Percentiles rank a stretch among this genome's conserved stretches.
These are phyloP conservation scores for Acipenser oxyrinchus DNA, from an alignment of 2,797 vertebrate genomes.

Conservation along the genomic window DNA sequence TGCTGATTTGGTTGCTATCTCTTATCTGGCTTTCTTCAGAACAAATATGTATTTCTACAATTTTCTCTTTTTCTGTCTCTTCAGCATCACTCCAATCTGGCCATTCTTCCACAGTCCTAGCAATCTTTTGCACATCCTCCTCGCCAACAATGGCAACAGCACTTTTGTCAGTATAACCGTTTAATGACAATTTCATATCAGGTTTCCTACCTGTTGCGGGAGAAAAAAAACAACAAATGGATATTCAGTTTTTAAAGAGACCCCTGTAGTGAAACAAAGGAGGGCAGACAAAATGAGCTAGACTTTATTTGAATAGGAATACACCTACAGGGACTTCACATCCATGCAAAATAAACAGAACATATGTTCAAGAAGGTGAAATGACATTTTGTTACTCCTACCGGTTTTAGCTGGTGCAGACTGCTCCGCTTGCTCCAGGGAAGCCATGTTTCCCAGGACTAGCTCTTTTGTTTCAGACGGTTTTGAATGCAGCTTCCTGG, in stretches of 20 bases:
- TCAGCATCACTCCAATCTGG: conserved; percentile 88
- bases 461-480: conserved; percentile 31
- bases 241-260: conserved; percentile 1
- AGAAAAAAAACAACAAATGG: conserved; percentile 18
- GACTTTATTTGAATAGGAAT: too few species aligned
- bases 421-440: conserved; percentile 27
- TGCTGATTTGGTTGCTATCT: neutral
- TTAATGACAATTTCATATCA: conserved; percentile 46
- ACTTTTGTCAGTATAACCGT: conserved; percentile 42
- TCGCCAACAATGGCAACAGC: conserved; percentile 10
- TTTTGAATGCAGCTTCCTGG: conserved; percentile 48
- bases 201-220: conserved; percentile 31
- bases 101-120: conserved; percentile 71
- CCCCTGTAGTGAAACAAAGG: too few species aligned
- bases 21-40: conserved; percentile 23
- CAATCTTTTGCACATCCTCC: conserved; percentile 20
- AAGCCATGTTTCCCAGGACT: conserved; percentile 39
- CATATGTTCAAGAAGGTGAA: too few species aligned
- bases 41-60: conserved; percentile 52
- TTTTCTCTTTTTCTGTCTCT: conserved; percentile 47
- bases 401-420: conserved; percentile 36
- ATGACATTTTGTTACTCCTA: conserved; percentile 19
- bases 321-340: too few species aligned
- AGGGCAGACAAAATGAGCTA: too few species aligned
- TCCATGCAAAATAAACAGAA: neutral